phyloP scores from a whole-genome alignment of 1,140 invertebrate species.

The Dermatophagoides farinae region DNA sequence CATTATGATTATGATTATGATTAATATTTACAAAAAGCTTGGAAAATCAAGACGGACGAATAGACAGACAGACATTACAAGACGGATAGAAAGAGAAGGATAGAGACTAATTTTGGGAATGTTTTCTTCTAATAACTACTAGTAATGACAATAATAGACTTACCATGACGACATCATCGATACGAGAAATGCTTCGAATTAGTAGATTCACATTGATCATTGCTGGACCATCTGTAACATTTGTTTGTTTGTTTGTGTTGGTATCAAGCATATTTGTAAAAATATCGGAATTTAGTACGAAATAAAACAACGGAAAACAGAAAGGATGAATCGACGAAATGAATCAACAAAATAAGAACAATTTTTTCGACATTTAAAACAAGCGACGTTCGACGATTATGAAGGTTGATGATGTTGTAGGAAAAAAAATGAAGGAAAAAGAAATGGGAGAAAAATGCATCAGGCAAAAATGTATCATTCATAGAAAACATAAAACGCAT shows the following conservation, averaged over 20 bases:
- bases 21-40: too few species aligned
- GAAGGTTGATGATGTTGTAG: too few species aligned
- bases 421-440: too few species aligned
- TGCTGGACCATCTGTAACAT: slow-evolving; percentile 25
- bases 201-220: slow-evolving; percentile 30
- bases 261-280: neutral
- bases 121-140: neutral
- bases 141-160: slow-evolving; percentile 11
- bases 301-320: too few species aligned
- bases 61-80: neutral
- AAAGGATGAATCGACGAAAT: too few species aligned
- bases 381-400: too few species aligned
- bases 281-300: neutral
- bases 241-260: neutral
- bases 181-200: slow-evolving; percentile 29
- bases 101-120: neutral
- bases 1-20: too few species aligned
- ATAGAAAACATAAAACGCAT: too few species aligned
- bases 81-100: neutral
- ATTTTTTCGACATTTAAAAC: too few species aligned
- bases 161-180: slow-evolving; percentile 32
- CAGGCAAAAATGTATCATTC: too few species aligned
- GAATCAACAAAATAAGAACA: too few species aligned
- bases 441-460: too few species aligned
- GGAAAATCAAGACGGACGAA: neutral